Evolutionary conservation across 1,140 invertebrate species (phyloP).

Genomic region (Sinonovacula constricta): DNA sequence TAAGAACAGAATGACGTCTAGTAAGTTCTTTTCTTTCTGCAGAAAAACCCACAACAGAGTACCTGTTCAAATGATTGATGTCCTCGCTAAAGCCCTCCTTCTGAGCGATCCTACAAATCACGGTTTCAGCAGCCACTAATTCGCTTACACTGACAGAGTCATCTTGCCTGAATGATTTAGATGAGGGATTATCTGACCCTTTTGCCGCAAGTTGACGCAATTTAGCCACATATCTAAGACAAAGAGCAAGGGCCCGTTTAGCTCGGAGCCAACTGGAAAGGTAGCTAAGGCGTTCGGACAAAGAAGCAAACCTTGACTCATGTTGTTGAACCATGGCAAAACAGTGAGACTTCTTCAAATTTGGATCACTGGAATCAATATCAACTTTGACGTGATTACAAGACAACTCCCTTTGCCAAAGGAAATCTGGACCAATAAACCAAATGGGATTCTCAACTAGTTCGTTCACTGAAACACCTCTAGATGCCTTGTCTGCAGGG

Average conservation of each 20-base stretch:
- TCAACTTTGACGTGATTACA: not conserved
- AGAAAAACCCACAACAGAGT: not conserved
- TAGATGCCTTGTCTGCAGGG: slow-evolving; percentile 43
- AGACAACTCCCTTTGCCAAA: slow-evolving; percentile 2
- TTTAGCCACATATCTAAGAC: slow-evolving; percentile 3
- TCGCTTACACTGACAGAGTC: not conserved
- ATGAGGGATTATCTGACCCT: no score
- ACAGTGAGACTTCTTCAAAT: slow-evolving; percentile 19
- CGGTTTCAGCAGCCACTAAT: not conserved
- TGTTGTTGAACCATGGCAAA: not conserved
- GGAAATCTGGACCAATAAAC: slow-evolving; percentile 4
- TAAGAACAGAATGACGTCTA: not conserved
- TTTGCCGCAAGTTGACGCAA: no score
- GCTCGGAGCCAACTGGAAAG: slow-evolving; percentile 37
- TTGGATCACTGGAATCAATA: slow-evolving; percentile 13
- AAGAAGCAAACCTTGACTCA: not conserved
- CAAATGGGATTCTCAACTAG: not conserved
- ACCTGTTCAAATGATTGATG: not conserved
- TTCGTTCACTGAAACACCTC: not conserved
- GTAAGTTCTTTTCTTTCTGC: not conserved
- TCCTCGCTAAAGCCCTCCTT: not conserved
- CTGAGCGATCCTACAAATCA: not conserved
- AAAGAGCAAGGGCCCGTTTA: slow-evolving; percentile 25
- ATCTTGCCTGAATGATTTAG: no score
- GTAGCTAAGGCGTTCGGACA: not conserved